Evolutionary conservation across 2,113 vertebrate genomes (phyloP), one percentile per base, ranked within the genome.

Genomic region (Clarias batrachus): DNA sequence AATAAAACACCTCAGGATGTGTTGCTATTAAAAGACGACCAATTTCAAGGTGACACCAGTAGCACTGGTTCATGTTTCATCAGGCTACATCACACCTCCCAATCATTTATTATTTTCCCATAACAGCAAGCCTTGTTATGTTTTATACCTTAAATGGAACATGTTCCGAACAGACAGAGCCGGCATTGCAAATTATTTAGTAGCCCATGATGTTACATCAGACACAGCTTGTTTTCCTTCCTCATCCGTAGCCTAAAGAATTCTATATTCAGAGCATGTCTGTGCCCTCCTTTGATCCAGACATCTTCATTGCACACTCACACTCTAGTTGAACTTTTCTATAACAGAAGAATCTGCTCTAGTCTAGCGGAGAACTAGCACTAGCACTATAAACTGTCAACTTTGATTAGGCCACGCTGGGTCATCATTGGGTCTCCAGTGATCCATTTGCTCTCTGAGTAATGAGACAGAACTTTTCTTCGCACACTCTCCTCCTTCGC

Each of bases 381-480:
- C 41, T 76, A 70, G 56, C 14, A 19, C 33, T 21, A 60, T 66
- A 86, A 88, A 83, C 63, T 70, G 68, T 48, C 87, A 59, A 33
- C 71, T 81, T 87, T 78, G 86, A 88, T 88, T 87, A 83, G 52
- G 77, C 73, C 14, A 57, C 37, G n/a, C 56, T 41, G 37, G 84
- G 83, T 86, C 73, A 87, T 91, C 84, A 89, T 84, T 56, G 79
- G 85, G 60, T 86, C 84, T 86, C 81, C 59, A 17, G 68, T 84
- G 81, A 87, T 73, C 81, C 65, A 91, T 93, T 92, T 91, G 76
- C 77, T 87, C 83, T 78, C 59, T 82, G 66, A 52, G 79, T 33
- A 79, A 60, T 60, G 60, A 83, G 27, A 83, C 52, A 83, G 70
- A 76, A 54, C 78, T 78, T 87, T 74, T 68, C 41, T 63, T 88